A percentile compares a stretch with the other conserved stretches of the same genome.
Evolutionary conservation across 2,113 vertebrate genomes (phyloP).

Genomic region (Gymnogyps californianus): DNA sequence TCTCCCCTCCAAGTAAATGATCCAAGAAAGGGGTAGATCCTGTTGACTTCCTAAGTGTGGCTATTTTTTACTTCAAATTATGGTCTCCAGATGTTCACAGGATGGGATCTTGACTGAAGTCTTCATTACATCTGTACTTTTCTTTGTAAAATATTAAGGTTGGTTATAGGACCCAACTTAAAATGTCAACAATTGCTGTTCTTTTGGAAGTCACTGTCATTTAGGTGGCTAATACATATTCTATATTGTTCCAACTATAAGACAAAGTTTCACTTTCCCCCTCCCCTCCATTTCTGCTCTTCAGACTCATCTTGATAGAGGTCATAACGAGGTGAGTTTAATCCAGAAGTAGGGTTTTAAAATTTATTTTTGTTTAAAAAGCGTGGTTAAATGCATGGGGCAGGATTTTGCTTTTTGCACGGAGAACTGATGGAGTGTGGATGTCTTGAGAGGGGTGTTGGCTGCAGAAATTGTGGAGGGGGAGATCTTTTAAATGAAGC

Average conservation of each 20-base stretch:
- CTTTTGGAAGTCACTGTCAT: neutral
- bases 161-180: neutral
- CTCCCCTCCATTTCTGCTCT: neutral
- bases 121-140: neutral
- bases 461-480: neutral
- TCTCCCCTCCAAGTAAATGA: neutral
- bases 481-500: neutral
- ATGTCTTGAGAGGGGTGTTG: neutral
- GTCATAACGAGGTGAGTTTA: neutral
- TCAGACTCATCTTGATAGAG: neutral
- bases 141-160: neutral
- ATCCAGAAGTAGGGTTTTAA: neutral
- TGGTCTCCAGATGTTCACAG: neutral
- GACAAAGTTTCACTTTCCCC: neutral
- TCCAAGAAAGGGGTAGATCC: neutral
- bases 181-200: neutral
- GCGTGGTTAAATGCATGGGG: neutral
- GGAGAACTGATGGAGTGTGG: neutral
- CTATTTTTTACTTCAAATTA: neutral
- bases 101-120: neutral
- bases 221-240: neutral
- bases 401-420: neutral
- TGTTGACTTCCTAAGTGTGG: neutral
- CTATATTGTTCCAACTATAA: neutral
- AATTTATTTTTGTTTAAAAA: neutral